A percentile compares a stretch with the other conserved stretches of the same genome.
These are phyloP conservation scores for Parnassius orleans DNA, from an alignment of 2,888 invertebrate genomes.

Conservation along the genomic window DNA sequence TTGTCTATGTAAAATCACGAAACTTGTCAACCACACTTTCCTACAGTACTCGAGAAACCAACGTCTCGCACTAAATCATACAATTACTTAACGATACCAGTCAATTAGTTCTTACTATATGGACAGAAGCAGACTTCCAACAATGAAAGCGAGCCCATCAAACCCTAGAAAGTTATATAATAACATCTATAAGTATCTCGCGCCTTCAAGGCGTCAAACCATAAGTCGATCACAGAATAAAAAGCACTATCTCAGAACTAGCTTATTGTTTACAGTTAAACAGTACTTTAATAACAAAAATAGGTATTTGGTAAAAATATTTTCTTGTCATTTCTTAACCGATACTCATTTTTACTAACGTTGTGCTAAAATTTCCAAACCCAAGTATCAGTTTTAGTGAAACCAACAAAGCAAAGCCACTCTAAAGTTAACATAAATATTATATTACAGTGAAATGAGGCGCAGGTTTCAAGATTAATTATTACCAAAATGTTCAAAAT, in stretches of 20 bases:
- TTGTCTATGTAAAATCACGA: conserved; percentile 11
- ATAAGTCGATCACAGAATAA: conserved; percentile 68
- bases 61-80: conserved; percentile 1
- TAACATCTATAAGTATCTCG: conserved; percentile 29
- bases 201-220: conserved; percentile 61
- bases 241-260: conserved; percentile 60
- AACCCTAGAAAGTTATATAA: conserved; percentile 1
- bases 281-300: conserved; percentile 72
- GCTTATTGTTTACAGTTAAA: conserved; percentile 58
- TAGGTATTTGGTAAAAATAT: conserved; percentile 65
- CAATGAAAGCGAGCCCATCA: conserved; percentile 2
- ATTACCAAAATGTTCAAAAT: conserved; percentile 35
- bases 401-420: conserved; percentile 41
- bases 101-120: conserved; percentile 9
- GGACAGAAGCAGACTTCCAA: conserved; percentile 4
- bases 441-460: conserved; percentile 51
- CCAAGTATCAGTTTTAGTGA: conserved; percentile 30
- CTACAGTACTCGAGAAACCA: conserved; percentile 3
- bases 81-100: conserved; percentile 18
- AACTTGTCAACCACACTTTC: neutral
- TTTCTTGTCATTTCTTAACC: conserved; percentile 57
- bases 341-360: conserved; percentile 48
- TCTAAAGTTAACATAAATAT: conserved; percentile 40
- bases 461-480: conserved; percentile 34
- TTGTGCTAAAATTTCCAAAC: conserved; percentile 51